Evolutionary conservation across 2,113 vertebrate genomes (phyloP), one percentile per base, ranked within the genome.

Genomic region (Crypturellus undulatus): DNA sequence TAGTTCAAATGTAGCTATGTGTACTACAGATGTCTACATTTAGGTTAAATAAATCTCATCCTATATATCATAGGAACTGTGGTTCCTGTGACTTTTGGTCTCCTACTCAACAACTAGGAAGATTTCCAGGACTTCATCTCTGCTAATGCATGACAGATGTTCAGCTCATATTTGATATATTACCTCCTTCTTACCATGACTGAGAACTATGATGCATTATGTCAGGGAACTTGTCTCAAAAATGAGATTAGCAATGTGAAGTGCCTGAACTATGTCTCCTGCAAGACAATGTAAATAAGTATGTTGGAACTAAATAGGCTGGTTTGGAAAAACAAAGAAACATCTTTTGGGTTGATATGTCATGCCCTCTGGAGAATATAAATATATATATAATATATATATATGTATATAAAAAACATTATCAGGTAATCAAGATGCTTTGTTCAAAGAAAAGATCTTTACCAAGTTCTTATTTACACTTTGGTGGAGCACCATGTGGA

Each of bases 101-200:
- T 75, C 7, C 13, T 76, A 12, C 76, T 68, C 68, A 30, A 30
- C 12, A 71, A 21, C 38, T 26, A 77, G 38, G 17, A 78, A 78
- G 30, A 67, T 67, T n/a, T 78, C 79, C 72, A 92, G 79, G 83
- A 92, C 22, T 77, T 88, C 43, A 28, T 52, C 25, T 90, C 22
- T 26, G 34, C 36, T 80, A 83, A 83, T 54, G 26, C 5, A 49
- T 73, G 79, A 77, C 86, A 96, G 86, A 92, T 94, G 78, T 82
- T 94, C 67, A 89, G 52, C 28, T 96, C 67, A 56, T 65, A 84
- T 76, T 87, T 96, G 84, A 93, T 94, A 14, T 26, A 92, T 96
- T 92, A 82, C 34, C 25, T 94, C 9, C 9, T 62, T 65, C 28
- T 54, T 79, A 69, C 43, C 34, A 89, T 47, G 34, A 38, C 14